Conservation (phyloP, 2,113 vertebrate species). For the Ictalurus punctatus region DNA sequence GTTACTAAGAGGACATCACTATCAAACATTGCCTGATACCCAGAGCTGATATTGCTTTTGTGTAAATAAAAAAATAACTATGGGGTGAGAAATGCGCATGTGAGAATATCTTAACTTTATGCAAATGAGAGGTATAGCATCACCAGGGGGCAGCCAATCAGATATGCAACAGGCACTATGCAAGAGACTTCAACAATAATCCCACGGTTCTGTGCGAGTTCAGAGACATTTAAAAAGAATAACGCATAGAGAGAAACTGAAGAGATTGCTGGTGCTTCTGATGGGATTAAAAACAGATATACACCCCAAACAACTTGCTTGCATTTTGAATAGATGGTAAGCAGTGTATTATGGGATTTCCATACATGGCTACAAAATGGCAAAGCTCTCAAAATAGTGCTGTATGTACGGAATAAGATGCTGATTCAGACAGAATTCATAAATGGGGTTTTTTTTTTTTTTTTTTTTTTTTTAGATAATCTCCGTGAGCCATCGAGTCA, state of each 20-base stretch:
- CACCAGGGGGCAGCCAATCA: neutral
- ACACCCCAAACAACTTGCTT: neutral
- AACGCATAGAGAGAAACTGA: neutral
- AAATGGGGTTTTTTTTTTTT: neutral
- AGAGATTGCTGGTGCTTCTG: neutral
- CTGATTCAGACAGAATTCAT: neutral
- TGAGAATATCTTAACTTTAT: neutral
- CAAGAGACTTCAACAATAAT: too few relatives aligned
- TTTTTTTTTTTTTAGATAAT: too few relatives aligned
- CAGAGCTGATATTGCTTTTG: neutral
- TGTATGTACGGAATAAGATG: neutral
- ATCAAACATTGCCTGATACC: neutral
- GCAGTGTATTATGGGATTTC: neutral
- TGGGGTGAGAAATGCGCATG: too few relatives aligned
- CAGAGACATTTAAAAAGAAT: neutral
- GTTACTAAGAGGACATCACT: too few relatives aligned
- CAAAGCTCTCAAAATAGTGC: neutral
- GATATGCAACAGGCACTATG: neutral
- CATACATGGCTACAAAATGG: neutral
- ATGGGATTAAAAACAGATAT: neutral
- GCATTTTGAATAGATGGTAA: neutral
- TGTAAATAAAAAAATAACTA: too few relatives aligned
- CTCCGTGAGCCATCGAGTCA: neutral
- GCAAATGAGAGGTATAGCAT: neutral
- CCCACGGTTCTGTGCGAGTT: neutral